Evolutionary conservation across 1,140 invertebrate genomes (phyloP).

Genomic region (Caenorhabditis inopinata): DNA sequence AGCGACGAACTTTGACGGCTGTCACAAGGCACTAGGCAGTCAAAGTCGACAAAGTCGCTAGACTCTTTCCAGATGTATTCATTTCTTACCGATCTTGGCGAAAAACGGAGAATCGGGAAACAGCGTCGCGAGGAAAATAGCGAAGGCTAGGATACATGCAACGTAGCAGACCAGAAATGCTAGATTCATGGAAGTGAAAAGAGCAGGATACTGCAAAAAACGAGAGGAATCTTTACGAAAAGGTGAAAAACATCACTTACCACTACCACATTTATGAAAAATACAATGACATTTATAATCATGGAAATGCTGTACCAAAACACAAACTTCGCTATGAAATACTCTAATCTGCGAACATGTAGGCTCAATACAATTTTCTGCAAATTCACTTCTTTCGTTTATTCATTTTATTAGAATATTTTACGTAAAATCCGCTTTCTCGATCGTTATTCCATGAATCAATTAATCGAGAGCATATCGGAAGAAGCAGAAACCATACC

Average conservation of each 20-base stretch:
- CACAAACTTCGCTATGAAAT: neutral
- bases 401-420: too few species aligned
- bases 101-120: neutral
- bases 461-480: neutral
- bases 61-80: too few species aligned
- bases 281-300: neutral
- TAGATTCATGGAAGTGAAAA: neutral
- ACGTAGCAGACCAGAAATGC: neutral
- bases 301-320: slow-evolving; percentile 14
- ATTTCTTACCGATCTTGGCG: neutral
- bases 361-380: neutral
- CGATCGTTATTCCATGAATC: slow-evolving; percentile 3
- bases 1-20: too few species aligned
- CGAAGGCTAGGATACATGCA: neutral
- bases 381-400: too few species aligned
- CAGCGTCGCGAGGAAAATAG: neutral
- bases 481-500: neutral
- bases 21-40: too few species aligned
- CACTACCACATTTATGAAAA: neutral
- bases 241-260: neutral
- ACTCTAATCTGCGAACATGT: neutral
- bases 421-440: slow-evolving; percentile 10
- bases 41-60: too few species aligned
- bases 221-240: too few species aligned
- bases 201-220: neutral